Percentiles rank a stretch among this genome's conserved stretches.
Evolutionary conservation across 2,113 vertebrate genomes (phyloP).

Genomic region (Aspiorhynchus laticeps): DNA sequence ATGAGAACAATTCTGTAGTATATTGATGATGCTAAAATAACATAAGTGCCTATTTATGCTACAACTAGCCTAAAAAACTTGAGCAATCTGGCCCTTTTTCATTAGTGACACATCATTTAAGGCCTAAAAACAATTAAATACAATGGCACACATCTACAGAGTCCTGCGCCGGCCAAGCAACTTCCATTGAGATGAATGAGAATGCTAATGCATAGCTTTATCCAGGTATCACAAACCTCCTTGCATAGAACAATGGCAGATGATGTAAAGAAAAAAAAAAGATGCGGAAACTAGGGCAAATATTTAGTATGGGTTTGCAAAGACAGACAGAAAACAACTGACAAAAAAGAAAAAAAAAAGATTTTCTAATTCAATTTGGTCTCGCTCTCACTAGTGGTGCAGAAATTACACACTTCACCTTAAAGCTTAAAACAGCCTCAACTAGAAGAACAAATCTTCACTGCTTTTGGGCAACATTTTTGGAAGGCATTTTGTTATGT

Average conservation of each 20-base stretch:
- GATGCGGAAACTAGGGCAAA: background rate
- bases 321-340: background rate
- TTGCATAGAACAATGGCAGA: background rate
- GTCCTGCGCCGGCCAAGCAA: background rate
- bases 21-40: background rate
- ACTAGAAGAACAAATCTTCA: background rate
- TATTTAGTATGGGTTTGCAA: background rate
- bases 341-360: background rate
- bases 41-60: background rate
- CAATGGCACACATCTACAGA: background rate
- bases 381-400: background rate
- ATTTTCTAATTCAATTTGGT: background rate
- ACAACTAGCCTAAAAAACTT: background rate
- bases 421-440: background rate
- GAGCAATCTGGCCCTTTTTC: no score
- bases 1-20: no score
- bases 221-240: background rate
- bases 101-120: no score
- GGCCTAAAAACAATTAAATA: no score
- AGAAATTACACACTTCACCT: slow-evolving; percentile 3
- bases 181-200: background rate
- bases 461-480: background rate
- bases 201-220: background rate
- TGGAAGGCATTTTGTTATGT: background rate
- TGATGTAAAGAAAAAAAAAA: background rate